These are phyloP conservation scores for Phoxinus phoxinus DNA, from an alignment of 2,113 vertebrate species.

Conservation along the genomic window DNA sequence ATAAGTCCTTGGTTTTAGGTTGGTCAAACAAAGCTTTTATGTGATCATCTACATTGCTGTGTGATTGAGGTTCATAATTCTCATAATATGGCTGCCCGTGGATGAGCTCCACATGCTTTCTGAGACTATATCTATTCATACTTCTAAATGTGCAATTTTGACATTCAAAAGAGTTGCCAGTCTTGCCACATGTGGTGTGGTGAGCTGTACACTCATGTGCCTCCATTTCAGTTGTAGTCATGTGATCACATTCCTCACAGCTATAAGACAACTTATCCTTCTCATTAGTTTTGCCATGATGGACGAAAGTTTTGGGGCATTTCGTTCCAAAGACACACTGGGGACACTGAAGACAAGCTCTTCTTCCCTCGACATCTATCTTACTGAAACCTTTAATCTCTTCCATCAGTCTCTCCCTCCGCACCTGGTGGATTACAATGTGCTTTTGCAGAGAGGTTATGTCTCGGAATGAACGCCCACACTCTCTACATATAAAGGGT, in stretches of 20 bases:
- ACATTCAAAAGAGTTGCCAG: conserved; percentile 73
- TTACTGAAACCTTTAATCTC: conserved; percentile 90
- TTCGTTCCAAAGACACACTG: conserved; percentile 84
- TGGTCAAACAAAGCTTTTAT: conserved; percentile 35
- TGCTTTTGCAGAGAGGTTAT: conserved; percentile 89
- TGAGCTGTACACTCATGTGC: conserved; percentile 82
- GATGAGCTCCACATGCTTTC: conserved; percentile 81
- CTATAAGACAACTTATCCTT: conserved; percentile 88
- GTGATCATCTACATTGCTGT: conserved; percentile 27
- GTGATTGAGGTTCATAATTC: conserved; percentile 49
- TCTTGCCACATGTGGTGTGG: conserved; percentile 72
- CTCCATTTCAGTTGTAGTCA: conserved; percentile 83
- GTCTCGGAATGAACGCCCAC: conserved; percentile 92
- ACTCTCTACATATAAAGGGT: conserved; percentile 91
- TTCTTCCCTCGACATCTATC: conserved; percentile 82
- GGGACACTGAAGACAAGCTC: conserved; percentile 79
- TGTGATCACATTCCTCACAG: conserved; percentile 86
- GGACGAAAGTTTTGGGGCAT: conserved; percentile 87
- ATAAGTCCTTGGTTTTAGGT: conserved; percentile 16
- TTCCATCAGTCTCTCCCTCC: conserved; percentile 86
- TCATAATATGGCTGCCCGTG: conserved; percentile 66
- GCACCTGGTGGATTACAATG: conserved; percentile 93
- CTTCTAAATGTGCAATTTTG: conserved; percentile 83
- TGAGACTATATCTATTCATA: conserved; percentile 78
- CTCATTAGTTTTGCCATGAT: conserved; percentile 84